Base-by-base conservation (phyloP, 92 coral and sea anemone species). In the Siderastrea siderea region DNA sequence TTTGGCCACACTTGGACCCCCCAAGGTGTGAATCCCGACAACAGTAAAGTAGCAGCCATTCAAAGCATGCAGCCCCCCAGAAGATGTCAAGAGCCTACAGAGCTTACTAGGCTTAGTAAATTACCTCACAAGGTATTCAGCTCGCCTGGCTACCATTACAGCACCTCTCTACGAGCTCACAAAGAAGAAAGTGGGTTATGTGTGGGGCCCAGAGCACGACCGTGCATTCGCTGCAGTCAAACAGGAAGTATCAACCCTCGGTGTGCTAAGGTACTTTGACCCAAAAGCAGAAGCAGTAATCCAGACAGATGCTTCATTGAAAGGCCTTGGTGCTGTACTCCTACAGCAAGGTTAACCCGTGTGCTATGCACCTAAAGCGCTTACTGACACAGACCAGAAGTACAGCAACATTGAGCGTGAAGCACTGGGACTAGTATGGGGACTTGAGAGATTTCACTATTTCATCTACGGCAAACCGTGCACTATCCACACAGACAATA, bases 351-450 rank as follows among this genome's bases (percentile, higher is more conserved):
- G 89, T 0, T 91, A 91, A 76, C 91, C 94, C 0, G 88, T 91
- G n/a, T 85, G 91, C 49, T 85, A 89, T 71, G 91, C 86, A 19
- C 80, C 88, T 0, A 85, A 89, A 45, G 87, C 91, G 48, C 91
- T 85, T 10, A 92, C 95, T n/a, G 89, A 90, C 17, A 84, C 93
- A 14, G 93, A 85, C 19, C 82, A 75, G 68, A 80, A 65, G 11
- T 93, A 93, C 81, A 86, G 95, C 76, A 92, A 84, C 83, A 88
- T 92, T 68, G 93, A 92, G 60, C 68, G 95, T 17, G 93, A 92
- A 81, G 65, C 93, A 84, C 89, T 84, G 3, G 91, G 83, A 0
- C 86, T 89, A 57, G 86, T 91, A 6, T 89, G 91, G 91, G 91
- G 91, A 47, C 93, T 93, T 1, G 93, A 89, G 81, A 57, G 93